A percentile compares a stretch with the other conserved stretches of the same genome.
Evolutionary conservation across 1,140 invertebrate genomes (phyloP).

Genomic region (Frieseomelitta varia): DNA sequence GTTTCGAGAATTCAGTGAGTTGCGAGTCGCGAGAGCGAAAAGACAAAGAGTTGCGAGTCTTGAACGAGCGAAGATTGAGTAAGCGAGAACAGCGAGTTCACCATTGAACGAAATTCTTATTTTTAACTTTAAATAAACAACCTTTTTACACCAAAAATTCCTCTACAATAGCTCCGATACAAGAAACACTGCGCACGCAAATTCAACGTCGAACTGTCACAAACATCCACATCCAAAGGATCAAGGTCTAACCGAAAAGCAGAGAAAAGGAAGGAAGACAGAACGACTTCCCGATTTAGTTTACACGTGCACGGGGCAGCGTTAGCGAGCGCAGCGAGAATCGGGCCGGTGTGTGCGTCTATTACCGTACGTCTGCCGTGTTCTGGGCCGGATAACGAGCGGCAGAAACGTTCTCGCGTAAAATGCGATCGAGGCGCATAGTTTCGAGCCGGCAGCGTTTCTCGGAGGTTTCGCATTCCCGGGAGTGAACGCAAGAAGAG

Average conservation of each 20-base stretch:
- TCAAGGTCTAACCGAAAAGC: too few relatives aligned
- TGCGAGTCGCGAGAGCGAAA: too few relatives aligned
- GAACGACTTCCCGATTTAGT: background rate
- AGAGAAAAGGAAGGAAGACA: background rate
- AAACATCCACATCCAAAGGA: background rate
- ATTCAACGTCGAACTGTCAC: background rate
- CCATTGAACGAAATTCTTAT: too few relatives aligned
- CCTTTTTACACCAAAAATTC: too few relatives aligned
- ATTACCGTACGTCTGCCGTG: background rate
- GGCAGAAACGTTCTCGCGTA: constrained; percentile 3
- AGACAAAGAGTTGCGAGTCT: too few relatives aligned
- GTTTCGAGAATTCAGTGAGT: too few relatives aligned
- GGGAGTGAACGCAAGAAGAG: background rate
- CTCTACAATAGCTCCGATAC: too few relatives aligned
- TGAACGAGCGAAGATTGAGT: too few relatives aligned
- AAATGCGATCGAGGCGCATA: constrained; percentile 25
- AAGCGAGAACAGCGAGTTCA: too few relatives aligned
- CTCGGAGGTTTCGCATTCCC: constrained; percentile 29
- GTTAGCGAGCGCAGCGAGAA: too few relatives aligned
- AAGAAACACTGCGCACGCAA: background rate
- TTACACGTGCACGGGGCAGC: background rate
- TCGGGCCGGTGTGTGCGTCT: background rate
- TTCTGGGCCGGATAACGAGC: constrained; percentile 13
- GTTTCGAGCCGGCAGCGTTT: background rate
- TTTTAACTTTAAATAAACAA: too few relatives aligned